Evolutionary conservation across 2,888 invertebrate genomes (phyloP).

Genomic region (Dascillus cervinus): DNA sequence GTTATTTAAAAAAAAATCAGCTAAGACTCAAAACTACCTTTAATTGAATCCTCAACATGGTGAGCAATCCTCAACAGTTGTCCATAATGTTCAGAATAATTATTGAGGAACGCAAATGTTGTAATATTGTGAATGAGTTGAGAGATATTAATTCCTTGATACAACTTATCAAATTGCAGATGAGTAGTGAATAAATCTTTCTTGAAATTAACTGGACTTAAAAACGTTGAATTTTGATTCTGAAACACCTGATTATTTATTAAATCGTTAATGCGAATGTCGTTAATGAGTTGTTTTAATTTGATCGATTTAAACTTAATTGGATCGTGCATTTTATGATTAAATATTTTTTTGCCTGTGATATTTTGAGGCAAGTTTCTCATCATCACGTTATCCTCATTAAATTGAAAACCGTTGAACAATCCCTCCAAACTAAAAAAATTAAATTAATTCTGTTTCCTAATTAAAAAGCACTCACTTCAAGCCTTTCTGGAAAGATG

Average conservation of each 20-base stretch:
- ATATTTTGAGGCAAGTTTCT: constrained; percentile 39
- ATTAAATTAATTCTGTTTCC: constrained; percentile 12
- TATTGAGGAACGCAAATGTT: constrained; percentile 22
- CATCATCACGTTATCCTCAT: constrained; percentile 33
- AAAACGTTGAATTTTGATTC: constrained; percentile 24
- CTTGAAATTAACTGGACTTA: constrained; percentile 27
- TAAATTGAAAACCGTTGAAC: constrained; percentile 33
- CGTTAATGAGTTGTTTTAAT: constrained; percentile 31
- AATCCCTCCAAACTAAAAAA: constrained; percentile 29
- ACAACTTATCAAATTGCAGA: constrained; percentile 29
- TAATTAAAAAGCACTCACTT: constrained; percentile 29
- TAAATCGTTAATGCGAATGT: constrained; percentile 27
- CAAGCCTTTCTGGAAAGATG: constrained; percentile 37
- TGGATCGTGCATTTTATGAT: constrained; percentile 8
- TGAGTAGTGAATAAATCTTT: constrained; percentile 29
- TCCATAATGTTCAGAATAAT: constrained; percentile 35
- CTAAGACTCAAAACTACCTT: constrained; percentile 21
- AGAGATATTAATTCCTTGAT: constrained; percentile 31
- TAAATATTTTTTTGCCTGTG: constrained; percentile 35
- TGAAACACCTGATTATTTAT: constrained; percentile 33
- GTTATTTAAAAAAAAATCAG: constrained; percentile 3
- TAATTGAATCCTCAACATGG: constrained; percentile 30
- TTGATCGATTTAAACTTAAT: constrained; percentile 29
- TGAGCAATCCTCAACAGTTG: constrained; percentile 27
- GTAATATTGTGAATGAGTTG: constrained; percentile 31